Conservation (phyloP, 2,113 vertebrate genomes). For the Hystrix cristata region DNA sequence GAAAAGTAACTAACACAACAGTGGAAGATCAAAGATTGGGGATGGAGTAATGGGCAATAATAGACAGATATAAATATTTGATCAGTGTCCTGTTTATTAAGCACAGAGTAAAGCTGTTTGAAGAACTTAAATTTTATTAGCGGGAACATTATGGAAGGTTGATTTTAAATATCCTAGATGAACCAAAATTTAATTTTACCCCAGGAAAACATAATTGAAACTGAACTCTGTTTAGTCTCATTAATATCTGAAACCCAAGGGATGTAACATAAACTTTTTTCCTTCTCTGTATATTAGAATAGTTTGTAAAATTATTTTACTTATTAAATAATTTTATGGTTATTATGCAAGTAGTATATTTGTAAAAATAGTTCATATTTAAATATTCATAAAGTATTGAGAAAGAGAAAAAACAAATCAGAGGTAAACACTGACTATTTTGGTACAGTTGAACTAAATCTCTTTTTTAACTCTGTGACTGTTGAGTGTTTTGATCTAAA, state of each 20-base stretch:
- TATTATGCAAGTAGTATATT: slow-evolving; percentile 24
- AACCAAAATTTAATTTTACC: slow-evolving; percentile 49
- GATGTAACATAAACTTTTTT: not conserved
- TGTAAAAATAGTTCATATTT: slow-evolving; percentile 48
- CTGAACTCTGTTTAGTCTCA: slow-evolving; percentile 25
- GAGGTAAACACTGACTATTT: slow-evolving; percentile 24
- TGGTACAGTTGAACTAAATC: slow-evolving; percentile 19
- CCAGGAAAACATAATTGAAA: slow-evolving; percentile 48
- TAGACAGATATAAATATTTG: slow-evolving; percentile 36
- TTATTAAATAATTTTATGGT: slow-evolving; percentile 33
- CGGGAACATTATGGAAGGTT: not conserved
- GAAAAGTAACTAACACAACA: not conserved
- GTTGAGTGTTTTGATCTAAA: not conserved
- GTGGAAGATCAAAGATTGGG: slow-evolving; percentile 3
- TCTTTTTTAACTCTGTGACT: slow-evolving; percentile 27
- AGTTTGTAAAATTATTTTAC: slow-evolving; percentile 18
- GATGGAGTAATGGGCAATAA: not conserved
- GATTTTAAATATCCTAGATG: slow-evolving; percentile 36
- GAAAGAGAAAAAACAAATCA: slow-evolving; percentile 27
- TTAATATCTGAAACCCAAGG: slow-evolving; percentile 39
- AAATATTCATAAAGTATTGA: slow-evolving; percentile 50
- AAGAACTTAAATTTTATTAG: slow-evolving; percentile 47
- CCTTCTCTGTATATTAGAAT: not conserved
- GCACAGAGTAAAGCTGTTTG: slow-evolving; percentile 13
- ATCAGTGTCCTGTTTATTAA: slow-evolving; percentile 46